Base-by-base conservation (phyloP, 2,888 invertebrate species). In the Marronus borbonicus region DNA sequence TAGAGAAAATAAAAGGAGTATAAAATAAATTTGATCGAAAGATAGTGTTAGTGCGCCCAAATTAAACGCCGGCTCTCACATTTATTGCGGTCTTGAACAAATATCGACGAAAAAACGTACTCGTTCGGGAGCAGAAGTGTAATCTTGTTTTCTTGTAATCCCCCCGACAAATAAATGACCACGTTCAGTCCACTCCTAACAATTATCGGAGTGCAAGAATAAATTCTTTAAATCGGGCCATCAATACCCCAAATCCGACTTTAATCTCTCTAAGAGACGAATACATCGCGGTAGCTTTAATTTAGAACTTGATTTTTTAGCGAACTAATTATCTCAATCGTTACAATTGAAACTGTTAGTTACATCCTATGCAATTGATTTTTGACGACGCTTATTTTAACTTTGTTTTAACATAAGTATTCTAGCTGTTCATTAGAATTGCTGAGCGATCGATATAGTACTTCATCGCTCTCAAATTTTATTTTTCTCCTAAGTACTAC, bases 171-270 rank as follows among this genome's bases (percentile, higher is more conserved):
- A 74, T 44, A 39, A 60, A 74, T 17, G 44, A 28, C 60, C 12
- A 60, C 44, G 5, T 24, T 60, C 44, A 28, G 24, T 60, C 49
- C 44, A 74, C 44, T 74, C 24, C 44, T 60, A 44, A 12, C 72
- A 74, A 74, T 74, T 74, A 74, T 44, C 20, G 1, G 44, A 74
- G 60, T 60, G 68, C 68, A 68, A 58, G 64, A 68, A 76, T 76
- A 76, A 76, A 76, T 76, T 76, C 55, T 55, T 60, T 76, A 68
- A 76, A 76, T 76, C 65, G 39, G 39, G 58, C 76, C 49, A 66
- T 76, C 68, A 76, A 76, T 76, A 76, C 49, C 58, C 24, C 20
- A 68, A 76, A 76, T 76, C 55, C 76, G 55, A 76, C 66, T 76
- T 76, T 76, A 76, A 76, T 76, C 76, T 66, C 55, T 44, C 44